These are phyloP conservation scores for Lasaia peninsularis DNA, from an alignment of 1,140 invertebrate species.

Conservation along the genomic window DNA sequence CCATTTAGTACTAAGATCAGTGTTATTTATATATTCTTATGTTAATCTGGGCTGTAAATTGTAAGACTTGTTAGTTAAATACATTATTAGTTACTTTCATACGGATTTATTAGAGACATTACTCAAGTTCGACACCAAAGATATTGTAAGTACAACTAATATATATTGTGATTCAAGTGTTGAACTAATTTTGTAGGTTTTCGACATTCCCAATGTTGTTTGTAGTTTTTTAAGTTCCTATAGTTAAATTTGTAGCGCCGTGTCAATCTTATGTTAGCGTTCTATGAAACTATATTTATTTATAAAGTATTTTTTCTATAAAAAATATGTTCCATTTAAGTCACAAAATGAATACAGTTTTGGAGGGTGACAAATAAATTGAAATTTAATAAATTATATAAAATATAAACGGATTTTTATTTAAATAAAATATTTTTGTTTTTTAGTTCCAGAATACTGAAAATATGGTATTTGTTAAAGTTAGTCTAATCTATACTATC, in stretches of 20 bases:
- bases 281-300: conserved; percentile 22
- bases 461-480: too few relatives aligned
- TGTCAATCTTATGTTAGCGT: conserved; percentile 20
- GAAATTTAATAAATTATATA: conserved; percentile 35
- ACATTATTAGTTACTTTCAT: conserved; percentile 17
- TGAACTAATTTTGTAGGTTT: conserved; percentile 43
- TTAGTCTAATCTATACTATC: too few relatives aligned
- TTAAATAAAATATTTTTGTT: conserved; percentile 29
- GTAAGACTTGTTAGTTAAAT: conserved; percentile 38
- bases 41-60: conserved; percentile 38
- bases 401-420: conserved; percentile 15
- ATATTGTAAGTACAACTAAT: conserved; percentile 40
- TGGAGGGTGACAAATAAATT: conserved; percentile 5
- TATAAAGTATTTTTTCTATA: background rate
- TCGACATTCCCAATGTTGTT: conserved; percentile 60
- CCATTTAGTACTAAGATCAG: background rate
- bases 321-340: background rate
- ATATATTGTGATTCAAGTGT: conserved; percentile 35
- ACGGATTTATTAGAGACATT: conserved; percentile 19
- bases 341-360: background rate
- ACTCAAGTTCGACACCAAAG: conserved; percentile 53
- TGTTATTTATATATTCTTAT: conserved; percentile 20
- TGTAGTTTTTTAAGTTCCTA: conserved; percentile 54
- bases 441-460: too few relatives aligned
- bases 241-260: conserved; percentile 20